Conservation (phyloP, 2,113 vertebrate species). For the Axis porcinus region DNA sequence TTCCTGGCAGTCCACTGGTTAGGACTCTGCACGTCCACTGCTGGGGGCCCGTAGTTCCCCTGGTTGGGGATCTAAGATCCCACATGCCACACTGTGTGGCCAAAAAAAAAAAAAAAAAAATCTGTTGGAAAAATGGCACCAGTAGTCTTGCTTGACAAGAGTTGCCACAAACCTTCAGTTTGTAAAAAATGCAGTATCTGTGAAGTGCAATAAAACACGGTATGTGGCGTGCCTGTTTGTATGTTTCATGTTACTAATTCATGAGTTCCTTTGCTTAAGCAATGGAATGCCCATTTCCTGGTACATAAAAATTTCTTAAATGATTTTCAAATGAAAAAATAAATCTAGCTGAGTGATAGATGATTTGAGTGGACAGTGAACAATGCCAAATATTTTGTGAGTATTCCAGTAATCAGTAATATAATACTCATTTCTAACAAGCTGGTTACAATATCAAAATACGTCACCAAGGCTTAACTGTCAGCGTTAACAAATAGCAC, state of each 20-base stretch:
- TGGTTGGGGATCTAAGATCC: not conserved
- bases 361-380: not conserved
- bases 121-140: not conserved
- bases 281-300: not conserved
- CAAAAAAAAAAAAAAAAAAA: not conserved
- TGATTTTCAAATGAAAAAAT: constrained; percentile 14
- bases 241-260: not conserved
- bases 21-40: not conserved
- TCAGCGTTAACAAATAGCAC: not conserved
- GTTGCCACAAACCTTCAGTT: not conserved
- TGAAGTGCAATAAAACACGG: not conserved
- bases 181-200: not conserved
- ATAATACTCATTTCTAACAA: not conserved
- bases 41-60: not conserved
- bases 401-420: not conserved
- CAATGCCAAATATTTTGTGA: not conserved
- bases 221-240: not conserved
- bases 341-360: not conserved
- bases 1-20: not conserved
- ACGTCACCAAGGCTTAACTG: not conserved
- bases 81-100: not conserved
- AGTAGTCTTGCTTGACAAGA: not conserved
- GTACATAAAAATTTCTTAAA: not conserved
- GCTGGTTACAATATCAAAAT: not conserved
- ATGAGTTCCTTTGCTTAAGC: not conserved